Base-by-base conservation (phyloP, 53 echinoderm and acorn worm genomes). In the Paracentrotus lividus region DNA sequence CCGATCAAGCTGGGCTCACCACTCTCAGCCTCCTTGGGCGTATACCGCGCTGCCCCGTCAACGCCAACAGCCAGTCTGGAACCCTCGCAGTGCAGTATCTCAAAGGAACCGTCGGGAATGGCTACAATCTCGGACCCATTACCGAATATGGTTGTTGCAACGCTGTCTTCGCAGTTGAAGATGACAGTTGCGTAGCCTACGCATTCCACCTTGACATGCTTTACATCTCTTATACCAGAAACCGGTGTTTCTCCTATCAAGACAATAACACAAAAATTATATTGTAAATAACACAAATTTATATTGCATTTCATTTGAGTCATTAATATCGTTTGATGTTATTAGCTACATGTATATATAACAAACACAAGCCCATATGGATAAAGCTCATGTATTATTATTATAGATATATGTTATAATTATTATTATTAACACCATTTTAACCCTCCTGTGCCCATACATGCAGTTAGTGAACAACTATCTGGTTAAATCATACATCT, bases 181-280 rank as follows among this genome's bases (percentile, higher is more conserved):
- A 99, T 99, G 88, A 99, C 96, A 20, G 99, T 99, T 12, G 99
- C 99, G 52, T 96, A 99, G 40, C 97, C 99, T 7, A 93, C 93
- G 85, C 99, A 99, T 69, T 99, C 99, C 1, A 99, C 95, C 92
- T 96, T 97, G 86, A 96, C 96, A 45, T 99, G 97, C 59, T 93
- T 92, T 59, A 99, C 95, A 38, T 93, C 52, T 86, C 95, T 91
- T 4, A 95, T 72, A 45, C 81, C 59, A 20, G 93, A 72, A 14
- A 91, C 90, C 12, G 94, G 58, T 23, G 67, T 66, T 49, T 99
- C 99, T 69, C 99, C 99, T 99, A 54, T 10, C 89, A 9, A 23
- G 81, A 8, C 58, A 94, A 88, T 54, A n/a, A n/a, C n/a, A n/a
- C n/a, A n/a, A n/a, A n/a, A n/a, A n/a, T n/a, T n/a, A n/a, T n/a